phyloP scores from a whole-genome alignment of 92 coral and sea anemone genomes.

The Plumapathes pennacea region DNA sequence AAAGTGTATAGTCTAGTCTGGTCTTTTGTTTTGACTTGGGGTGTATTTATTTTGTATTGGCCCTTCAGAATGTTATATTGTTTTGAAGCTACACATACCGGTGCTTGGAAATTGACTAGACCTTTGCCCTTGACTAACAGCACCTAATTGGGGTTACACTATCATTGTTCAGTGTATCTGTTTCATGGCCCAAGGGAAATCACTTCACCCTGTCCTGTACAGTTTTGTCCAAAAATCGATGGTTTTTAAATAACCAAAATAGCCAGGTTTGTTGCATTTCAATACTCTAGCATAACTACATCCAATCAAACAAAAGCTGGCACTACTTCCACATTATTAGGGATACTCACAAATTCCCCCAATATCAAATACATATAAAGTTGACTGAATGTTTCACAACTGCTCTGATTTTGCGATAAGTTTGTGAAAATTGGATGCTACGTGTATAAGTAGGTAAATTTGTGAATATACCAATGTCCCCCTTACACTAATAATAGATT shows the following conservation, averaged over 20 bases:
- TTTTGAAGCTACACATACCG: constrained; percentile 24
- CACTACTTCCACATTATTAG: constrained; percentile 25
- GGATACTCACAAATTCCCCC: constrained; percentile 34
- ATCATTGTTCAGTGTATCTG: constrained; percentile 16
- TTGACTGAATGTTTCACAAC: constrained; percentile 24
- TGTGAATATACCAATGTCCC: constrained; percentile 18
- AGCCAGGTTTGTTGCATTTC: constrained; percentile 31
- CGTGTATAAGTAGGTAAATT: constrained; percentile 19
- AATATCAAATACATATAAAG: constrained; percentile 15
- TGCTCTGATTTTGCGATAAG: constrained; percentile 22
- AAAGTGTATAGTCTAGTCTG: constrained; percentile 29
- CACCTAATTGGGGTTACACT: constrained; percentile 9
- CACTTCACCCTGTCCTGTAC: constrained; percentile 38
- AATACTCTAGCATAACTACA: constrained; percentile 27
- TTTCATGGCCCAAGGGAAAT: constrained; percentile 31
- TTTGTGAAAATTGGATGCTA: constrained; percentile 30
- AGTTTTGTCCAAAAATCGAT: constrained; percentile 24
- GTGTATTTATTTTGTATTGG: constrained; percentile 9
- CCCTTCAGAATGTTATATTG: constrained; percentile 17
- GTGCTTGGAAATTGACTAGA: constrained; percentile 1
- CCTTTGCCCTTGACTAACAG: no score
- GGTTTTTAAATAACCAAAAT: constrained; percentile 24
- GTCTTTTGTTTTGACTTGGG: constrained; percentile 22
- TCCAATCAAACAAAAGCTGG: constrained; percentile 25
- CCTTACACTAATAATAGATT: constrained; percentile 22